Percentiles rank a stretch among this genome's conserved stretches.
phyloP scores from a whole-genome alignment of 2,797 vertebrate genomes.

The Anas georgica region DNA sequence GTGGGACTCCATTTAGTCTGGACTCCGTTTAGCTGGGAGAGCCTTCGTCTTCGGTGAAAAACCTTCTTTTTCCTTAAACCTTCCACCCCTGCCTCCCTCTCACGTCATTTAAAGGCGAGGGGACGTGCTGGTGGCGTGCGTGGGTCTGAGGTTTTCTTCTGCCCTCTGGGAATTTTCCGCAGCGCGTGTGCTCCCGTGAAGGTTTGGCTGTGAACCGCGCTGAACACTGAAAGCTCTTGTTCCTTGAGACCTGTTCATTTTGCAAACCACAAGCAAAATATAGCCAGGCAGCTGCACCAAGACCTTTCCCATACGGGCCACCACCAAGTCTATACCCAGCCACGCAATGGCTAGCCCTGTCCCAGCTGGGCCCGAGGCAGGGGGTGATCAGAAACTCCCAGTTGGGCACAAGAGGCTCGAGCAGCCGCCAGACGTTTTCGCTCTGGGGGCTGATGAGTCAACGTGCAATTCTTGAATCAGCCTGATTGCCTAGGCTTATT shows the following conservation, averaged over 20 bases:
- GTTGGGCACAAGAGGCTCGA: neutral
- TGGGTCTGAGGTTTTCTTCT: constrained; percentile 42
- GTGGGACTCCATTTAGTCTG: neutral
- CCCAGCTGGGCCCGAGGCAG: neutral
- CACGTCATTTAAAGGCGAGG: neutral
- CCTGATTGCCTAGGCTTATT: neutral
- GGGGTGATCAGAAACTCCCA: constrained; percentile 13
- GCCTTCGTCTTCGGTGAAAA: neutral
- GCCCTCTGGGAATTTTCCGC: constrained; percentile 45
- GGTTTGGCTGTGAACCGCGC: constrained; percentile 22
- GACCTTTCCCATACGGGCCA: constrained; percentile 22
- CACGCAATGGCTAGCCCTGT: neutral
- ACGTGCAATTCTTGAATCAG: constrained; percentile 4
- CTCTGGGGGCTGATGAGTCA: neutral
- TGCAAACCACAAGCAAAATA: constrained; percentile 61
- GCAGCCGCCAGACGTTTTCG: neutral
- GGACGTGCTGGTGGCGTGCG: neutral
- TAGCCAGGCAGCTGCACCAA: constrained; percentile 43
- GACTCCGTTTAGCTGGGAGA: neutral
- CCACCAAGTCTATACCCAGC: constrained; percentile 2
- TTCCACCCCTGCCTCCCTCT: neutral
- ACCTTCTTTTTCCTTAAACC: neutral
- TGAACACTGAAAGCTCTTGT: constrained; percentile 58
- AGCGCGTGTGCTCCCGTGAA: constrained; percentile 28
- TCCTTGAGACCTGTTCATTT: constrained; percentile 65